These are phyloP conservation scores for Suricata suricatta DNA, from an alignment of 2,113 vertebrate species.

Conservation along the genomic window DNA sequence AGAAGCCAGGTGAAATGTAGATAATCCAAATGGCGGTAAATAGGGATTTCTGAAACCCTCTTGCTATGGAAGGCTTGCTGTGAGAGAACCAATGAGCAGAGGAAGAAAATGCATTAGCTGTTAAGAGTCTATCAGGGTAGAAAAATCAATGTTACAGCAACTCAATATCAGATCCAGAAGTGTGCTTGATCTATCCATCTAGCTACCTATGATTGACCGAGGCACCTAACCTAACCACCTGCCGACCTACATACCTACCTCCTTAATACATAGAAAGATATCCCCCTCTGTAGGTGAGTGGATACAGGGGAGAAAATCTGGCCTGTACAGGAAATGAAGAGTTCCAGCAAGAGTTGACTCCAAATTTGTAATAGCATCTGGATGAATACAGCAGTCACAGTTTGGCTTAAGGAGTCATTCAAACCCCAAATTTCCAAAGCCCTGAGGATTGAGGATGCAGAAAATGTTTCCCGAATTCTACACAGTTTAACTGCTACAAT, in stretches of 20 bases:
- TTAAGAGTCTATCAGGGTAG: background rate
- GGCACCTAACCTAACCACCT: background rate
- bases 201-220: background rate
- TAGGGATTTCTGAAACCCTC: slow-evolving; percentile 17
- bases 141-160: background rate
- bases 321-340: background rate
- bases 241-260: background rate
- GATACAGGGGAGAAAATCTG: background rate
- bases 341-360: background rate
- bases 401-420: background rate
- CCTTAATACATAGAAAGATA: background rate
- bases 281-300: background rate
- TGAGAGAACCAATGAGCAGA: background rate
- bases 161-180: background rate
- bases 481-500: background rate
- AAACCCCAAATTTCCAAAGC: background rate
- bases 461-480: background rate
- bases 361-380: background rate
- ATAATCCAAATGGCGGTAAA: slow-evolving; percentile 41
- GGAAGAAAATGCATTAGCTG: slow-evolving; percentile 25
- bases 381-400: background rate
- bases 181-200: background rate
- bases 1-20: slow-evolving; percentile 45
- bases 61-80: background rate
- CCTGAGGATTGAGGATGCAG: background rate